Percentiles rank a stretch among this genome's conserved stretches.
Evolutionary conservation across 2,797 vertebrate species (phyloP).

Genomic region (Lates japonicus): DNA sequence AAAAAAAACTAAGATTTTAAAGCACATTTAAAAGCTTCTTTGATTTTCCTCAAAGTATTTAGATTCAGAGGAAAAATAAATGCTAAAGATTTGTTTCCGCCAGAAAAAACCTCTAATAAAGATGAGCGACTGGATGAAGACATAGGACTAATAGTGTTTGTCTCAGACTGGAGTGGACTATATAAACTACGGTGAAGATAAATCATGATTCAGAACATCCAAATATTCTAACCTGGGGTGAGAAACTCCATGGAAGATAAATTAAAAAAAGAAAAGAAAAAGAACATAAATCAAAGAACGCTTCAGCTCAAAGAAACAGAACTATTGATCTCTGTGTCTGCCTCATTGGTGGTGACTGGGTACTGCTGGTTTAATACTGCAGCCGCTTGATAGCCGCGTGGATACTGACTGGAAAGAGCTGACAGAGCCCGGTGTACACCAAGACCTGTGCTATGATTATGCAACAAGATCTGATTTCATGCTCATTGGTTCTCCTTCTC

Average conservation of each 20-base stretch:
- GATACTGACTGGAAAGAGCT: conserved; percentile 55
- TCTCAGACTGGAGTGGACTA: neutral
- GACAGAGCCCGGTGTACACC: conserved; percentile 50
- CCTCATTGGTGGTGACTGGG: conserved; percentile 54
- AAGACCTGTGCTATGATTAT: conserved; percentile 72
- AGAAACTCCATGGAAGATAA: neutral
- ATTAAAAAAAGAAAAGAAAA: neutral
- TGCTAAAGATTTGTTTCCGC: neutral
- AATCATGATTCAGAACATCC: conserved; percentile 7
- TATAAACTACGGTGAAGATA: neutral
- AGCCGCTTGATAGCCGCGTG: conserved; percentile 70
- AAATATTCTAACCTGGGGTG: neutral
- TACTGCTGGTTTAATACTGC: conserved; percentile 63
- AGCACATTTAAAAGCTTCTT: too few relatives aligned
- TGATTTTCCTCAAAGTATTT: neutral
- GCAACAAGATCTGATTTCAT: conserved; percentile 78
- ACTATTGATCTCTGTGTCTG: conserved; percentile 44
- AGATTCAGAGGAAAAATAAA: neutral
- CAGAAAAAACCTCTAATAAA: neutral
- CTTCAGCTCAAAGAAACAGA: conserved; percentile 26
- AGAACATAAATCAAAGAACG: neutral
- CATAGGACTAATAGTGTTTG: neutral
- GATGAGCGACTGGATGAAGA: neutral
- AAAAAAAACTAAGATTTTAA: neutral
- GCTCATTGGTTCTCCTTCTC: conserved; percentile 51